Percentiles rank a stretch among this genome's conserved stretches.
phyloP scores from a whole-genome alignment of 2,113 vertebrate genomes.

The Amblyopsis rosae region DNA sequence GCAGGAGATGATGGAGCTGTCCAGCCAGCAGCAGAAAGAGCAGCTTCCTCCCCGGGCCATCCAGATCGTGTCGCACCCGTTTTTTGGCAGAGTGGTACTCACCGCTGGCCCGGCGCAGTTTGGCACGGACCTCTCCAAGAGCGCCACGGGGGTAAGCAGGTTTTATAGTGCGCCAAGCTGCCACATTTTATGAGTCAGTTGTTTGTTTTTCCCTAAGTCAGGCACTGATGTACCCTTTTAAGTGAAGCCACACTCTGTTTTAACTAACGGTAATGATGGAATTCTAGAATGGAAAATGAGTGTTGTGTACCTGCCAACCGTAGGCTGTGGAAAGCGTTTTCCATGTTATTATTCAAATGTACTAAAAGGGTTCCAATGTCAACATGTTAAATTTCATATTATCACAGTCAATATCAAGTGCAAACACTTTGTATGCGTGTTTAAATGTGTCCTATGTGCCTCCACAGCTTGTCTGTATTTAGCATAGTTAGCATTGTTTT shows the following conservation, averaged over 20 bases:
- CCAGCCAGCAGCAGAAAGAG: constrained; percentile 98
- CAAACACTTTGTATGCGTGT: too few species aligned
- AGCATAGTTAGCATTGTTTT: too few species aligned
- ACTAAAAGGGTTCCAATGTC: too few species aligned
- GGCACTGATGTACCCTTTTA: constrained; percentile 1
- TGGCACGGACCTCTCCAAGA: constrained; percentile 92
- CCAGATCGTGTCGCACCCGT: constrained; percentile 94
- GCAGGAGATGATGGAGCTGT: constrained; percentile 99
- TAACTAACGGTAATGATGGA: too few species aligned
- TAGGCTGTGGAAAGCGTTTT: too few species aligned
- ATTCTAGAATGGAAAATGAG: too few species aligned
- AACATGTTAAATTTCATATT: too few species aligned
- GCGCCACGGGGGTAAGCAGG: constrained; percentile 84
- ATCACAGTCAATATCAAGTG: too few species aligned
- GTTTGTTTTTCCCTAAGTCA: constrained; percentile 19
- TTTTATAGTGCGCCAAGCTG: constrained; percentile 6
- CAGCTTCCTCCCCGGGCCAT: constrained; percentile 96
- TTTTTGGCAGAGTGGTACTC: constrained; percentile 93
- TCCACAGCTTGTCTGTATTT: too few species aligned
- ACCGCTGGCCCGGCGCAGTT: constrained; percentile 97
- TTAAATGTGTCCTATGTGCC: too few species aligned
- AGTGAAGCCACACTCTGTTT: constrained; percentile 11
- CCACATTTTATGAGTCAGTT: constrained; percentile 7
- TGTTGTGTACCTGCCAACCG: too few species aligned
- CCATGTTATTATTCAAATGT: too few species aligned